These are phyloP conservation scores for Sturnus vulgaris DNA, from an alignment of 2,113 vertebrate genomes.

Conservation along the genomic window DNA sequence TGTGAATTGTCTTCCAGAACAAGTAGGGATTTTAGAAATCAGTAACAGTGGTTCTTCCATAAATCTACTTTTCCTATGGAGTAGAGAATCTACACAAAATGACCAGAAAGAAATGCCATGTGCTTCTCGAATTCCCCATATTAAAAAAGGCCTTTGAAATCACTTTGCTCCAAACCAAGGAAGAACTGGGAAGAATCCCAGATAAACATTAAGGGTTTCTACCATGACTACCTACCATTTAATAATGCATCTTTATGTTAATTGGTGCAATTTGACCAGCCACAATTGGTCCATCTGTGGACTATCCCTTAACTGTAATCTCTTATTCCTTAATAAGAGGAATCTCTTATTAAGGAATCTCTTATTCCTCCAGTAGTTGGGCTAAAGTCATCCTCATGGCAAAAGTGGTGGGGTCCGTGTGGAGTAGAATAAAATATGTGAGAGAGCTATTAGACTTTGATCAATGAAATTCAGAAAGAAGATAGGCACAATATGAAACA, in stretches of 20 bases:
- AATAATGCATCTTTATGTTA: background rate
- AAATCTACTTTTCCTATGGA: background rate
- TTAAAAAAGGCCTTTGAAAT: background rate
- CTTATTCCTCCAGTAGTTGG: background rate
- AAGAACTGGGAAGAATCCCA: background rate
- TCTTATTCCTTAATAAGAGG: background rate
- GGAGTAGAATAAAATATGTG: background rate
- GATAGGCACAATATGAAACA: background rate
- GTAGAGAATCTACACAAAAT: background rate
- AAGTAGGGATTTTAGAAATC: background rate
- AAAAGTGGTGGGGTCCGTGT: background rate
- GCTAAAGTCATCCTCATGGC: background rate
- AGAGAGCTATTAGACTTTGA: background rate
- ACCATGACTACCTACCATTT: background rate
- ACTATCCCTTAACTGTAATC: background rate
- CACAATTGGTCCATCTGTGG: background rate
- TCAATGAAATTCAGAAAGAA: background rate
- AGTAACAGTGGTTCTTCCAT: background rate
- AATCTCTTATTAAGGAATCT: background rate
- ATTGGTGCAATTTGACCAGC: background rate
- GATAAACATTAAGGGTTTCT: background rate
- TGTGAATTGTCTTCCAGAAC: background rate
- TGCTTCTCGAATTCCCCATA: background rate
- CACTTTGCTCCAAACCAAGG: background rate
- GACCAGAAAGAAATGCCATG: background rate